Evolutionary conservation across 2,888 invertebrate genomes (phyloP).

Genomic region (Agonum fuliginosum): DNA sequence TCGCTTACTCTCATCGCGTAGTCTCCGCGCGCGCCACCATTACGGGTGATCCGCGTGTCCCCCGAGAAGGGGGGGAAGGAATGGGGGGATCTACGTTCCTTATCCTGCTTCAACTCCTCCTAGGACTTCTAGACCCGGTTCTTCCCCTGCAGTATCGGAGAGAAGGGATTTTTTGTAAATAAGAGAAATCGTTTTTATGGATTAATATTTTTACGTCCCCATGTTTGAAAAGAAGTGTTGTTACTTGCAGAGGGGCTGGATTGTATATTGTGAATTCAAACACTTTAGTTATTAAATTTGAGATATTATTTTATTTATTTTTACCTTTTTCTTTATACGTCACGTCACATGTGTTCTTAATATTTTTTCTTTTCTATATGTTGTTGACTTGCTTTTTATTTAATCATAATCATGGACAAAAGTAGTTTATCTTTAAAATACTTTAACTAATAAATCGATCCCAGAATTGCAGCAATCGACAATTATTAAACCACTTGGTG

Average conservation of each 20-base stretch:
- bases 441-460: no score
- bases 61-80: constrained; percentile 13
- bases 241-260: not conserved
- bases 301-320: no score
- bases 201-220: constrained; percentile 1
- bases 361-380: no score
- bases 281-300: not conserved
- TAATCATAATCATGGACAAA: no score
- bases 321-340: no score
- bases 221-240: constrained; percentile 9
- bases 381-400: no score
- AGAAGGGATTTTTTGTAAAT: constrained; percentile 16
- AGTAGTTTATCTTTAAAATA: no score
- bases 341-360: no score
- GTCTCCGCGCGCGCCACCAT: constrained; percentile 44
- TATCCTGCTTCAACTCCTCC: not conserved
- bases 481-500: no score
- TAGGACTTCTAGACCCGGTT: no score
- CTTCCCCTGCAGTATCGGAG: not conserved
- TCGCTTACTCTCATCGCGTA: constrained; percentile 48
- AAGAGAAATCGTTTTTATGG: constrained; percentile 32
- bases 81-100: not conserved
- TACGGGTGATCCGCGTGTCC: constrained; percentile 48
- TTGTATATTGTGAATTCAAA: not conserved
- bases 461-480: no score